Evolutionary conservation across 2,888 invertebrate species (phyloP).

Genomic region (Dryococelus australis): DNA sequence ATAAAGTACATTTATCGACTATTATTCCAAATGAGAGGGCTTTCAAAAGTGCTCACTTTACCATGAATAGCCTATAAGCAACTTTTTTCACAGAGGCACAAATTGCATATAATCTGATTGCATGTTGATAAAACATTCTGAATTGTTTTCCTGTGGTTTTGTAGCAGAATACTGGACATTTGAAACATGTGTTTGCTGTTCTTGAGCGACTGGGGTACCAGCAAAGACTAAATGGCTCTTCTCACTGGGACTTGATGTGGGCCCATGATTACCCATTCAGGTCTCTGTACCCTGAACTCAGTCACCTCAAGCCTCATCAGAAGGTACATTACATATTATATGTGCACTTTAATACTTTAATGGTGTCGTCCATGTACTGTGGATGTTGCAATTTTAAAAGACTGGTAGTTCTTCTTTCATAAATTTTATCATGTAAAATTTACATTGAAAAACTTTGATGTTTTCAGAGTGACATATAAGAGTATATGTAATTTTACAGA

Average conservation of each 20-base stretch:
- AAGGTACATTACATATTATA: constrained; percentile 56
- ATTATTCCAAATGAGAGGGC: no score
- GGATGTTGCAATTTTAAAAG: background rate
- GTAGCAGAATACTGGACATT: constrained; percentile 69
- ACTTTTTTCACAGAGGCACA: no score
- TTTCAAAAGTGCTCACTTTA: no score
- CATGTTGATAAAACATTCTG: constrained; percentile 12
- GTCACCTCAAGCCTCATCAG: constrained; percentile 73
- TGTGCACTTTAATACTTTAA: background rate
- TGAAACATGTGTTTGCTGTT: constrained; percentile 82
- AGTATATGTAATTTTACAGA: no score
- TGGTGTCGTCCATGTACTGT: background rate
- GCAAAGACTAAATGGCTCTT: constrained; percentile 61
- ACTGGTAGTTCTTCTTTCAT: no score
- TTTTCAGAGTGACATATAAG: no score
- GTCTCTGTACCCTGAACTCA: constrained; percentile 62
- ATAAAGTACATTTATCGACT: no score
- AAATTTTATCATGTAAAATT: no score
- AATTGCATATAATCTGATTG: no score
- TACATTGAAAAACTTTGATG: no score
- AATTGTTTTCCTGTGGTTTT: constrained; percentile 26
- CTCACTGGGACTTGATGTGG: constrained; percentile 90
- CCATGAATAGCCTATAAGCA: no score
- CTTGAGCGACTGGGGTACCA: constrained; percentile 79
- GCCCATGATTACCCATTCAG: constrained; percentile 92